Evolutionary conservation across 2,888 invertebrate species (phyloP).

Genomic region (Drosophila mayaguana): DNA sequence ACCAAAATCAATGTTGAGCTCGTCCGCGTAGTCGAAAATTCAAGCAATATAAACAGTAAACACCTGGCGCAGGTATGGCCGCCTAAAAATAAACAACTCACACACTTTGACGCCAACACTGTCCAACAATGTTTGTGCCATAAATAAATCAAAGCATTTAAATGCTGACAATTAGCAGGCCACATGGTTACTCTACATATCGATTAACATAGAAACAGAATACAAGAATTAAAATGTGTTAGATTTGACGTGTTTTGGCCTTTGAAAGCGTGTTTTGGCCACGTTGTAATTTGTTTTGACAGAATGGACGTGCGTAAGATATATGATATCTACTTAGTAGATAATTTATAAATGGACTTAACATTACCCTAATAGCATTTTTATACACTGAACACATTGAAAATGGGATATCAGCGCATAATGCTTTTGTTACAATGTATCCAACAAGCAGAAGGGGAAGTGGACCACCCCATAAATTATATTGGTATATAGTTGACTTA

Average conservation of each 20-base stretch:
- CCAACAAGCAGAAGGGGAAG: not conserved
- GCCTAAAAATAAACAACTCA: conserved; percentile 47
- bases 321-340: not conserved
- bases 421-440: not conserved
- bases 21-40: conserved; percentile 19
- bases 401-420: not conserved
- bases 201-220: conserved; percentile 40
- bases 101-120: conserved; percentile 19
- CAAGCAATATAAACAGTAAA: conserved; percentile 34
- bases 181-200: conserved; percentile 43
- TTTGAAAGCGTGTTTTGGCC: conserved; percentile 30
- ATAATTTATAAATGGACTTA: conserved; percentile 10
- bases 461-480: not conserved
- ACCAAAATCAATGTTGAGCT: conserved; percentile 39
- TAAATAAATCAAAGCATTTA: conserved; percentile 58
- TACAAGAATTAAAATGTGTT: conserved; percentile 20
- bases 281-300: conserved; percentile 5
- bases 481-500: not conserved
- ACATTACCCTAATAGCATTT: not conserved
- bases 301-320: not conserved
- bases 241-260: conserved; percentile 28
- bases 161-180: conserved; percentile 43
- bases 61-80: conserved; percentile 27
- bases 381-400: not conserved
- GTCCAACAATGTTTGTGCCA: conserved; percentile 42